Evolutionary conservation across 2,797 vertebrate species (phyloP), one percentile per base, ranked within the genome.

Genomic region (Acanthis flammea): DNA sequence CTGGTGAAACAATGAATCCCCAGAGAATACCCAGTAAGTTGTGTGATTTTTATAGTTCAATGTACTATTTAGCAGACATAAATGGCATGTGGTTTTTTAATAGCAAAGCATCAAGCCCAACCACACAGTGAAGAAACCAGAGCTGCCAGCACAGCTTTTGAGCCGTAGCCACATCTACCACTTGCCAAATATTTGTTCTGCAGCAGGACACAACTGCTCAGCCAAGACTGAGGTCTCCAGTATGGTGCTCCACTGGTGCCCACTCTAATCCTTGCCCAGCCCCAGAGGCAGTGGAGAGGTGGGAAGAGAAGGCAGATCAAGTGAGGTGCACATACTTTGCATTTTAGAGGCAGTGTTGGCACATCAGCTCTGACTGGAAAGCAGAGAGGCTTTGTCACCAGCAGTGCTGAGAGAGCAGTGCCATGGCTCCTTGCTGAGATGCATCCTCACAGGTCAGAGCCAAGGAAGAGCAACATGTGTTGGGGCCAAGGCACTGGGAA

Each of bases 401-500:
- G 41, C 41, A 25, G 24, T 12, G 21, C n/a, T 7, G 33, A n/a
- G 45, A 28, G 28, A 76, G 30, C 54, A 48, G 15, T 2, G 3
- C 31, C 2, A 1, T 3, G n/a, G 19, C 21, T 76, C 7, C 0
- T 9, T 15, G 24, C 25, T 50, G 33, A 71, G 45, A 9, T 83
- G 7, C 3, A 7, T 21, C 35, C 19, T 53, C 4, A 5, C 11
- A 8, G 53, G 35, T 27, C 48, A 54, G 48, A 83, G 15, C 15
- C 0, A 2, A 53, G 48, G 50, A 25, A 80, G 21, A 70, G 55
- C 0, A 11, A 39, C 30, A 53, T 0, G 1, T 27, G 13, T 5
- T 0, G 0, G 19, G 33, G 6, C 8, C 15, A 37, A 6, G 6
- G 54, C 25, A 25, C 31, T 0, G 5, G 37, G 13, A 92, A 19